Evolutionary conservation across 2,888 invertebrate genomes (phyloP).

Genomic region (Pedicia rivosa): DNA sequence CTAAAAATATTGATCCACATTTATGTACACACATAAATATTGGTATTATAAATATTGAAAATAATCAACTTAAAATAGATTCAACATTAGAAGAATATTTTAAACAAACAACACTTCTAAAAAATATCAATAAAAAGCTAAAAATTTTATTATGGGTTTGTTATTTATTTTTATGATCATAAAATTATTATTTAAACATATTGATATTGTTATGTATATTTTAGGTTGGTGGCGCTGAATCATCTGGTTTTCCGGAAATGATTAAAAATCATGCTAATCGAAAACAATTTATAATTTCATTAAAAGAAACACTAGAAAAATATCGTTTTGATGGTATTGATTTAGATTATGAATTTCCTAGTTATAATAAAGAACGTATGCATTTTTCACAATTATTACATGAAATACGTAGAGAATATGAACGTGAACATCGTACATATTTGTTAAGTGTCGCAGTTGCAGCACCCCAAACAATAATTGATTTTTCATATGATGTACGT

Average conservation of each 20-base stretch:
- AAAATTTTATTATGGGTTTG: slow-evolving; percentile 68
- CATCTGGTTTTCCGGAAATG: slow-evolving; percentile 53
- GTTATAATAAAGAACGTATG: slow-evolving; percentile 41
- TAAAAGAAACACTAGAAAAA: slow-evolving; percentile 28
- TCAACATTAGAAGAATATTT: slow-evolving; percentile 25
- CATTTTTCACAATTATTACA: slow-evolving; percentile 59
- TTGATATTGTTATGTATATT: background rate
- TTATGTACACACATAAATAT: slow-evolving; percentile 74
- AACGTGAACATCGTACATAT: slow-evolving; percentile 39
- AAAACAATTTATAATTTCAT: slow-evolving; percentile 41
- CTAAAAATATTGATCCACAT: slow-evolving; percentile 45
- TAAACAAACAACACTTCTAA: slow-evolving; percentile 30
- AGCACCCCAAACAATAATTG: slow-evolving; percentile 57
- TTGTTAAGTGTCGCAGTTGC: slow-evolving; percentile 64
- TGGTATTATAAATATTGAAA: slow-evolving; percentile 49
- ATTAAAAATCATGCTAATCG: slow-evolving; percentile 51
- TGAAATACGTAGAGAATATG: slow-evolving; percentile 53
- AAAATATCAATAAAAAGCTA: slow-evolving; percentile 41
- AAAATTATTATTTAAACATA: too few species aligned
- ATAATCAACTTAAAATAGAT: slow-evolving; percentile 41
- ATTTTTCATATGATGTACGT: slow-evolving; percentile 60
- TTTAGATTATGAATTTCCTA: slow-evolving; percentile 81
- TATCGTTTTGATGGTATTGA: slow-evolving; percentile 31
- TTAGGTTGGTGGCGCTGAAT: slow-evolving; percentile 38
- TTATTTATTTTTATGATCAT: slow-evolving; percentile 19